These are phyloP conservation scores for Hecatera dysodea DNA, from an alignment of 2,888 invertebrate species.

Conservation along the genomic window DNA sequence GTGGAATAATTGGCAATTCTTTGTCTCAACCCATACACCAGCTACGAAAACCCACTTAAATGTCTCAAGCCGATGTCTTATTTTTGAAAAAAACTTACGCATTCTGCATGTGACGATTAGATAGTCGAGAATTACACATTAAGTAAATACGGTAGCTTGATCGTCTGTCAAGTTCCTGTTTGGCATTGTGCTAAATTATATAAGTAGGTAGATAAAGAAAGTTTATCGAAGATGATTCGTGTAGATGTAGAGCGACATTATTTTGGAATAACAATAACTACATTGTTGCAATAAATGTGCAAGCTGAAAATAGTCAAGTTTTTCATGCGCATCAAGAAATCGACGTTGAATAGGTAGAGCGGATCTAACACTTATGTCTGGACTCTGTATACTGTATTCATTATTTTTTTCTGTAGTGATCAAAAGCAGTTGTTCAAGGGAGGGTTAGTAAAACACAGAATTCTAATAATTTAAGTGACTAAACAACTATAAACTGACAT, in stretches of 20 bases:
- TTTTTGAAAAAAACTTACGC: conserved; percentile 70
- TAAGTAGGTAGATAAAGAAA: conserved; percentile 28
- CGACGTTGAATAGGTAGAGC: not conserved
- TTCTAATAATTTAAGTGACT: conserved; percentile 15
- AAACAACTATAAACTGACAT: conserved; percentile 38
- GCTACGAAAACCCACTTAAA: conserved; percentile 82
- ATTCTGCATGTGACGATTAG: conserved; percentile 59
- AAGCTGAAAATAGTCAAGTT: conserved; percentile 28
- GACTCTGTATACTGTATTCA: not conserved
- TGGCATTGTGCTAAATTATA: conserved; percentile 30
- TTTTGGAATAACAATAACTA: conserved; percentile 30
- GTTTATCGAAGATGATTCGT: conserved; percentile 25
- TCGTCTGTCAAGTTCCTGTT: conserved; percentile 46
- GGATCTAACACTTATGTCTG: not conserved
- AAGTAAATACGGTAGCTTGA: conserved; percentile 56
- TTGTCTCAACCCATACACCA: conserved; percentile 86
- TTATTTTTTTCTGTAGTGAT: conserved; percentile 2
- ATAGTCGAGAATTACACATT: conserved; percentile 53
- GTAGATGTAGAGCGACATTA: conserved; percentile 11
- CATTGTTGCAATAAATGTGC: conserved; percentile 15
- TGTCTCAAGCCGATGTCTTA: conserved; percentile 80
- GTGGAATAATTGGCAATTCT: conserved; percentile 91
- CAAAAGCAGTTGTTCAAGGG: conserved; percentile 1
- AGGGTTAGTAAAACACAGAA: not conserved
- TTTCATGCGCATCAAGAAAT: conserved; percentile 14